Percentiles rank a stretch among this genome's conserved stretches.
Evolutionary conservation across 2,888 invertebrate species (phyloP).

Genomic region (Ophraella communa): DNA sequence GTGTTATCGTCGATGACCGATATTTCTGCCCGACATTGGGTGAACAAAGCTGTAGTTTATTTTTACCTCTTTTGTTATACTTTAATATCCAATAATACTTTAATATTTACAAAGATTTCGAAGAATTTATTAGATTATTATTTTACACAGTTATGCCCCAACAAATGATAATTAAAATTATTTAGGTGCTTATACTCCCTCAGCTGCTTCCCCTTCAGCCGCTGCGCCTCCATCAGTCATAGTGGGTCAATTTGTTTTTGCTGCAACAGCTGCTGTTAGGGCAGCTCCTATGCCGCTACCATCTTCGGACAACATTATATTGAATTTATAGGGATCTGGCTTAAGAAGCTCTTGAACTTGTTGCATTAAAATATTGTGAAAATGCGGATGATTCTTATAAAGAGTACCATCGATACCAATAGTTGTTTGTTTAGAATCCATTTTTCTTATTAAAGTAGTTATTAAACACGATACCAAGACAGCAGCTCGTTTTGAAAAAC

Average conservation of each 20-base stretch:
- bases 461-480: slow-evolving; percentile 91
- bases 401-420: slow-evolving; percentile 97
- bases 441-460: slow-evolving; percentile 89
- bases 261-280: slow-evolving; percentile 90
- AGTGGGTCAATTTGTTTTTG: slow-evolving; percentile 25
- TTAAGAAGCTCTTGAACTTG: slow-evolving; percentile 37
- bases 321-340: slow-evolving; percentile 70
- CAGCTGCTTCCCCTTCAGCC: not conserved
- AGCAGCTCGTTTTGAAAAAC: slow-evolving; percentile 92
- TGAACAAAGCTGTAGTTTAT: too few species aligned
- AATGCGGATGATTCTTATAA: slow-evolving; percentile 96
- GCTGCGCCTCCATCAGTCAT: not conserved
- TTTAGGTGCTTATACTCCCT: too few species aligned
- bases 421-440: slow-evolving; percentile 85
- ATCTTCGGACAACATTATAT: slow-evolving; percentile 93
- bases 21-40: too few species aligned
- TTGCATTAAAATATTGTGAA: slow-evolving; percentile 59
- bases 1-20: too few species aligned
- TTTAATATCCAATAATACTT: too few species aligned
- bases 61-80: too few species aligned
- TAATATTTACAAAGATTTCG: too few species aligned
- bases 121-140: too few species aligned
- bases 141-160: too few species aligned
- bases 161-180: too few species aligned
- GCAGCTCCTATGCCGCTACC: slow-evolving; percentile 97